Conservation (phyloP, 2,113 vertebrate genomes). For the Bufo gargarizans region DNA sequence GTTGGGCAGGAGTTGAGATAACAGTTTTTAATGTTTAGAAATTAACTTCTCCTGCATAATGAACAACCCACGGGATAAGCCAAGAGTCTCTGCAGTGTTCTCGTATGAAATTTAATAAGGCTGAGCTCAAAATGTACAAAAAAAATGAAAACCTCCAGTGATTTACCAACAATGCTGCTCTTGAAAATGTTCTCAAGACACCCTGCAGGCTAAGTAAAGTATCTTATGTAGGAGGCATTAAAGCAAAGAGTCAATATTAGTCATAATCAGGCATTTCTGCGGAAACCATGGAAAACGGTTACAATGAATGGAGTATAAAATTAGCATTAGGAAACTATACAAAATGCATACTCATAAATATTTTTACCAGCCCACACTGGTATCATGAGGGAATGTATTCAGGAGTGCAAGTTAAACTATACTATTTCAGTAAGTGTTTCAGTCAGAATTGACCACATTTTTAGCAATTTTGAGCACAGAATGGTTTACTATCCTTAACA, state of each 20-base stretch:
- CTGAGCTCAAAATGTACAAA: conserved; percentile 44
- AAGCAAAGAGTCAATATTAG: conserved; percentile 39
- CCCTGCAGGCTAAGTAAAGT: conserved; percentile 39
- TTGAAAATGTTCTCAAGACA: conserved; percentile 56
- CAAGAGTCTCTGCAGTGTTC: conserved; percentile 16
- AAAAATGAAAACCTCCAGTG: conserved; percentile 40
- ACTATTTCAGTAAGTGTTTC: background rate
- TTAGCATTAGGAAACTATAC: conserved; percentile 10
- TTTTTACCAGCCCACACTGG: background rate
- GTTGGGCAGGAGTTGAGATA: conserved; percentile 1
- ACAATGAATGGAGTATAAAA: conserved; percentile 5
- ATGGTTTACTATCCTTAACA: too few species aligned
- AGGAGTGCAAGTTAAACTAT: background rate
- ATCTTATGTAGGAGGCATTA: conserved; percentile 55
- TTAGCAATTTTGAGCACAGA: too few species aligned
- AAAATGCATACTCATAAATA: background rate
- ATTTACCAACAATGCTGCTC: conserved; percentile 26
- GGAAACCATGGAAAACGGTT: conserved; percentile 17
- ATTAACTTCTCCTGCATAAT: conserved; percentile 40
- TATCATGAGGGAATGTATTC: background rate
- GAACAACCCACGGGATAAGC: conserved; percentile 36
- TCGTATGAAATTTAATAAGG: conserved; percentile 41
- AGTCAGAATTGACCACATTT: too few species aligned
- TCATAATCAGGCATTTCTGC: conserved; percentile 48
- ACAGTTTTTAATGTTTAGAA: background rate